Evolutionary conservation across 2,888 invertebrate genomes (phyloP).

Genomic region (Luperina nickerlii): DNA sequence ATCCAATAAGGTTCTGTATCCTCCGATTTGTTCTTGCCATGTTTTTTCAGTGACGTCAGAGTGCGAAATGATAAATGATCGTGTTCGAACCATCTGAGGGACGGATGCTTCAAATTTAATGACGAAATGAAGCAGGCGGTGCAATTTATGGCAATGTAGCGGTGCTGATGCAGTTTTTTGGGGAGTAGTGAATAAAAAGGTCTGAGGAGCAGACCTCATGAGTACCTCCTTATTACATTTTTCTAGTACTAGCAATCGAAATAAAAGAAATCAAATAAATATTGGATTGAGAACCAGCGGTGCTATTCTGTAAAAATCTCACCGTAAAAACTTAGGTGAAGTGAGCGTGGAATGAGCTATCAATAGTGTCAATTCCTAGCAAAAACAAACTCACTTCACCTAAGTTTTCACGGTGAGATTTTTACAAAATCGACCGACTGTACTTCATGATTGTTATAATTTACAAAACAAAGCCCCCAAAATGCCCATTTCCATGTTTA

Average conservation of each 20-base stretch:
- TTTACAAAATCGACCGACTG: no score
- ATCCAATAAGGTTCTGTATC: conserved; percentile 63
- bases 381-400: no score
- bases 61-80: conserved; percentile 77
- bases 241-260: not conserved
- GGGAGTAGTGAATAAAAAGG: not conserved
- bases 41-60: conserved; percentile 72
- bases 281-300: not conserved
- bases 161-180: not conserved
- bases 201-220: not conserved
- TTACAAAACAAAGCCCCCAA: not conserved
- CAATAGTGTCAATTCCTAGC: no score
- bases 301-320: no score
- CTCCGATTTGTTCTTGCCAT: conserved; percentile 65
- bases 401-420: no score
- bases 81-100: conserved; percentile 74
- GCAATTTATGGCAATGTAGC: conserved; percentile 28
- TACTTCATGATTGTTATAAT: not conserved
- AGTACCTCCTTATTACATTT: not conserved
- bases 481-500: not conserved
- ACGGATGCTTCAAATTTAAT: conserved; percentile 78
- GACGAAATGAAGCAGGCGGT: conserved; percentile 59
- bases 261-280: not conserved
- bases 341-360: no score
- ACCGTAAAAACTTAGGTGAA: no score